These are phyloP conservation scores for Scaptomyza graminum DNA, from an alignment of 1,140 invertebrate genomes.

Conservation along the genomic window DNA sequence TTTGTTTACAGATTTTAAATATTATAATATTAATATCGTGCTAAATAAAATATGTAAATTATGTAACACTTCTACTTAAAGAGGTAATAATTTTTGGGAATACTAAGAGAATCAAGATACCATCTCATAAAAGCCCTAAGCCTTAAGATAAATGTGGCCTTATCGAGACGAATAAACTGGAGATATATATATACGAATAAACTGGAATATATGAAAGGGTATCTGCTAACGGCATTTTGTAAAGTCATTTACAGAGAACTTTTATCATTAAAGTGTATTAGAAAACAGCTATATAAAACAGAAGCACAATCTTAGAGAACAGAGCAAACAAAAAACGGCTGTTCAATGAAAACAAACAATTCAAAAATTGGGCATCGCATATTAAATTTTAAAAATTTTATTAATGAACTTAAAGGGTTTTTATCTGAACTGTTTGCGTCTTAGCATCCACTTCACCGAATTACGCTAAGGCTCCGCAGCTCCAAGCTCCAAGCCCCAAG, in stretches of 20 bases:
- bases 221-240: background rate
- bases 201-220: no score
- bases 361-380: conserved; percentile 12
- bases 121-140: no score
- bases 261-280: conserved; percentile 2
- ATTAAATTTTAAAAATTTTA: conserved; percentile 12
- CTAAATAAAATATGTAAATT: no score
- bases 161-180: no score
- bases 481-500: background rate
- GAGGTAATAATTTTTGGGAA: no score
- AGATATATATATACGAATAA: no score
- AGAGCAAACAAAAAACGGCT: background rate
- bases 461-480: conserved; percentile 45
- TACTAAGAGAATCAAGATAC: no score
- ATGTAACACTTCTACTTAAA: no score
- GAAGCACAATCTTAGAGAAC: background rate
- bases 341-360: conserved; percentile 63
- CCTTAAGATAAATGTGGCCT: no score
- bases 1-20: no score
- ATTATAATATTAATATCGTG: no score
- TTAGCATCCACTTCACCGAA: conserved; percentile 60
- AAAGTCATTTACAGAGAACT: background rate
- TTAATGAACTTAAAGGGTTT: conserved; percentile 24
- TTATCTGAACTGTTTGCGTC: background rate
- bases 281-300: conserved; percentile 9